Percentiles rank a stretch among this genome's conserved stretches.
These are phyloP conservation scores for Peromyscus polionotus DNA, from an alignment of 2,113 vertebrate genomes.

Conservation along the genomic window DNA sequence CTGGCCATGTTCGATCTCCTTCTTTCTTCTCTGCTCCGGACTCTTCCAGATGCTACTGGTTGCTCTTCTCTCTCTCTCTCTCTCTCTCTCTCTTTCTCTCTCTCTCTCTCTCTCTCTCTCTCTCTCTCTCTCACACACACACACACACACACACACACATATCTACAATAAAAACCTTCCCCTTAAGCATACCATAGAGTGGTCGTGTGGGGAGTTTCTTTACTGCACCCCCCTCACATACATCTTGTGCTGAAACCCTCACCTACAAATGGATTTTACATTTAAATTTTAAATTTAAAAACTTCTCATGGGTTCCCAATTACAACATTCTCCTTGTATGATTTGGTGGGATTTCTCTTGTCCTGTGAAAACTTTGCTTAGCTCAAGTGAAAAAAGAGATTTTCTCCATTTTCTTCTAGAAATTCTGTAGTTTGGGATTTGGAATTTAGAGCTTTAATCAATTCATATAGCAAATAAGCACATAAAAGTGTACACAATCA, in stretches of 20 bases:
- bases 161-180: neutral
- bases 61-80: neutral
- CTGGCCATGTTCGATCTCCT: neutral
- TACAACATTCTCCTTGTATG: conserved; percentile 3
- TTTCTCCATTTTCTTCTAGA: neutral
- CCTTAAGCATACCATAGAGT: neutral
- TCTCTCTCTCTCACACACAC: neutral
- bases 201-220: neutral
- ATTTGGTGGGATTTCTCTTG: neutral
- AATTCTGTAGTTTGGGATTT: conserved; percentile 1
- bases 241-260: neutral
- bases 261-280: neutral
- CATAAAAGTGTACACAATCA: neutral
- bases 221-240: neutral
- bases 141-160: too few relatives aligned
- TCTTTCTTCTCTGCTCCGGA: neutral
- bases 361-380: conserved; percentile 4
- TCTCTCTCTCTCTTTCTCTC: neutral
- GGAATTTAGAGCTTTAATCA: conserved; percentile 29
- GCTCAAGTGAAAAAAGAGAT: neutral
- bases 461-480: conserved; percentile 13
- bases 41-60: neutral
- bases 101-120: neutral
- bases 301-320: neutral
- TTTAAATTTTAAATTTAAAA: neutral